Evolutionary conservation across 2,888 invertebrate genomes (phyloP).

Genomic region (Cheilosia variabilis): DNA sequence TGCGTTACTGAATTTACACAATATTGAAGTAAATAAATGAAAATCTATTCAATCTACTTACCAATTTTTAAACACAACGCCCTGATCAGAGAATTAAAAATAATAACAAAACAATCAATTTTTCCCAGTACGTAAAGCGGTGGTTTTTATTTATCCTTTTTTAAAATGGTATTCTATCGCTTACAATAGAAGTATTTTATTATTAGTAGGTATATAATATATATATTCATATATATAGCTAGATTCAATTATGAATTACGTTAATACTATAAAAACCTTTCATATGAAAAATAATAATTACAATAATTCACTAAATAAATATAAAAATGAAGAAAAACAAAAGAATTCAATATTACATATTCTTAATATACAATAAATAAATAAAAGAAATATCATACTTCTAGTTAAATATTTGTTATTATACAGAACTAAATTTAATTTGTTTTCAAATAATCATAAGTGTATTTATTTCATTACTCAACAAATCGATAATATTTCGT

Average conservation of each 20-base stretch:
- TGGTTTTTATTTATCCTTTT: slow-evolving; percentile 82
- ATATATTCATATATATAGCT: slow-evolving; percentile 57
- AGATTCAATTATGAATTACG: slow-evolving; percentile 68
- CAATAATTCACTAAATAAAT: slow-evolving; percentile 67
- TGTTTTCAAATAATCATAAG: slow-evolving; percentile 27
- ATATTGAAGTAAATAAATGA: too few species aligned
- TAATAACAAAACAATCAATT: background rate
- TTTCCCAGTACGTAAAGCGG: slow-evolving; percentile 82
- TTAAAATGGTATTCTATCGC: slow-evolving; percentile 69
- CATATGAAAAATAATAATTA: slow-evolving; percentile 48
- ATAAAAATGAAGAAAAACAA: slow-evolving; percentile 4
- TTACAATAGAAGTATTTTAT: slow-evolving; percentile 70
- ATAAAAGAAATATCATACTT: slow-evolving; percentile 35
- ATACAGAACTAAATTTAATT: slow-evolving; percentile 51
- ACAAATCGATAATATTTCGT: slow-evolving; percentile 36
- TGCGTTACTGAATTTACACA: too few species aligned
- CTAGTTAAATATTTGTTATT: slow-evolving; percentile 30
- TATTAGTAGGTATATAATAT: slow-evolving; percentile 60
- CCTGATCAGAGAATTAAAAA: background rate
- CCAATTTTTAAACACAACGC: too few species aligned
- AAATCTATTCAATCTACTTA: too few species aligned
- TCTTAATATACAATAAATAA: slow-evolving; percentile 39
- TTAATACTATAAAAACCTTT: slow-evolving; percentile 59
- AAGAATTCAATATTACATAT: slow-evolving; percentile 16
- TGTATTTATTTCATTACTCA: slow-evolving; percentile 20